Percentiles rank a stretch among this genome's conserved stretches.
Evolutionary conservation across 2,113 vertebrate species (phyloP).

Genomic region (Clarias macrocephalus): DNA sequence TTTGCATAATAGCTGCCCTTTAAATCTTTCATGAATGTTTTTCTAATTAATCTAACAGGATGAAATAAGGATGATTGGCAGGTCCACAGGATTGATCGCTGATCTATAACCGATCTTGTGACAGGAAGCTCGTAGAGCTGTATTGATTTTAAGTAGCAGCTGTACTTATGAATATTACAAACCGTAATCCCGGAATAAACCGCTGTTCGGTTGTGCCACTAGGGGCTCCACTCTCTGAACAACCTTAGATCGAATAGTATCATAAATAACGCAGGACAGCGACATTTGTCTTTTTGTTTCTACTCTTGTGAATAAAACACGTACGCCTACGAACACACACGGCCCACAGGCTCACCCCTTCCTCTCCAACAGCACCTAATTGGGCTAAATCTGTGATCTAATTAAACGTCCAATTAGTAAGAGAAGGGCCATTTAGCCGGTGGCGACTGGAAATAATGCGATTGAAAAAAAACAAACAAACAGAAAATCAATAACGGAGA

Average conservation of each 20-base stretch:
- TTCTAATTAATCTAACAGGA: background rate
- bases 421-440: slow-evolving; percentile 76
- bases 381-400: slow-evolving; percentile 83
- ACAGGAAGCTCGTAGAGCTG: slow-evolving; percentile 11
- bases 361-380: slow-evolving; percentile 73
- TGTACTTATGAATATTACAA: background rate
- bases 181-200: slow-evolving; percentile 8
- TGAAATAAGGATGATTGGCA: slow-evolving; percentile 22
- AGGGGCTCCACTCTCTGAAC: background rate
- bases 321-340: slow-evolving; percentile 10
- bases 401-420: slow-evolving; percentile 84
- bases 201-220: slow-evolving; percentile 23
- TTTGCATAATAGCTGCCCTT: too few relatives aligned
- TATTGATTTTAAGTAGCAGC: slow-evolving; percentile 24
- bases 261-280: slow-evolving; percentile 38
- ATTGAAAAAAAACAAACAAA: slow-evolving; percentile 81
- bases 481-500: slow-evolving; percentile 75
- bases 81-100: slow-evolving; percentile 7
- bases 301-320: slow-evolving; percentile 14
- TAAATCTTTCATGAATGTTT: background rate
- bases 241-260: slow-evolving; percentile 10
- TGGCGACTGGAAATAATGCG: slow-evolving; percentile 76
- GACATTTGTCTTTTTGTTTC: slow-evolving; percentile 27
- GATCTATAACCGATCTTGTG: slow-evolving; percentile 28
- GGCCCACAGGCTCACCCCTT: slow-evolving; percentile 49